phyloP scores from a whole-genome alignment of 1,140 invertebrate genomes.

The Eciton burchellii region DNA sequence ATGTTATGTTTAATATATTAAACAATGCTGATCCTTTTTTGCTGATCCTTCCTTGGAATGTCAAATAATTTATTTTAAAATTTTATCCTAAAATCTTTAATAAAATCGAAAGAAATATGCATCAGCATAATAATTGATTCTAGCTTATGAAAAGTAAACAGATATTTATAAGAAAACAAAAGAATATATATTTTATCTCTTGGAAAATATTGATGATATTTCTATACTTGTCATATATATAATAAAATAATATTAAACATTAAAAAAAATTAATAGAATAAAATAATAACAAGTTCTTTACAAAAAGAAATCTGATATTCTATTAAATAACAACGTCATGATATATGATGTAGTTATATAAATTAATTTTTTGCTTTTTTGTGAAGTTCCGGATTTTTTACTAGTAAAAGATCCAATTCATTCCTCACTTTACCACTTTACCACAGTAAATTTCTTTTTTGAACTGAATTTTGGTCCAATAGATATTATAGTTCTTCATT shows the following conservation, averaged over 20 bases:
- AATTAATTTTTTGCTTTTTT: no score
- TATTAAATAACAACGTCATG: conserved; percentile 9
- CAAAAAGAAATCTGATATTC: background rate
- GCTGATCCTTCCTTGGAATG: background rate
- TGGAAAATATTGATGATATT: conserved; percentile 9
- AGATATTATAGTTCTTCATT: no score
- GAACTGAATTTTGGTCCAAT: no score
- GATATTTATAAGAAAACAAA: conserved; percentile 23
- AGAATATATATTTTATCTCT: no score
- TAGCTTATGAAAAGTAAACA: background rate
- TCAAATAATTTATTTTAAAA: conserved; percentile 33
- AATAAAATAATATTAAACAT: conserved; percentile 11
- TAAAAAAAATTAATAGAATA: background rate
- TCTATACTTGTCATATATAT: conserved; percentile 18
- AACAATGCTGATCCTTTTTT: conserved; percentile 7
- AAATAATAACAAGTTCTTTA: background rate
- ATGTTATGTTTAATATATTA: conserved; percentile 3
- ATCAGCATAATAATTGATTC: background rate
- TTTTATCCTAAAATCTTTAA: background rate
- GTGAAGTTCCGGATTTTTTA: no score
- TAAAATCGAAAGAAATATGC: conserved; percentile 6
- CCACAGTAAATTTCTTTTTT: no score
- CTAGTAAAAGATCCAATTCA: no score
- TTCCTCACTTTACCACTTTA: no score
- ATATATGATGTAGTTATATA: no score